Conservation (phyloP, 2,797 vertebrate genomes). For the Lagothrix lagotricha region DNA sequence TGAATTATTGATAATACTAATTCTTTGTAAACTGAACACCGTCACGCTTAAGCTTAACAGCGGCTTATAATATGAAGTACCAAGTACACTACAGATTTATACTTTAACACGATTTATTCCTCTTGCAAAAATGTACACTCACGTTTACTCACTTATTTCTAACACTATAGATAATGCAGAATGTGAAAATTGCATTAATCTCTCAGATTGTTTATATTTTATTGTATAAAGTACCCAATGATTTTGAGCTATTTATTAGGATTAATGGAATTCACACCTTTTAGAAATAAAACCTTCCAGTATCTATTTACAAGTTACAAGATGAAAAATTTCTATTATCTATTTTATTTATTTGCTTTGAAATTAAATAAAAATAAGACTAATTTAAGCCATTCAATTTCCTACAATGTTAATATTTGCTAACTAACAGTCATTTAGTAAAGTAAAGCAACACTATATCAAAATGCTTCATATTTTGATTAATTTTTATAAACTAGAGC, state of each 20-base stretch:
- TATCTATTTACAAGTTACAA: neutral
- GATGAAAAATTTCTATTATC: neutral
- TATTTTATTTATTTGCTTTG: neutral
- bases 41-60: neutral
- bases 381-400: neutral
- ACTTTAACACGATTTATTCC: neutral
- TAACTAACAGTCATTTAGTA: neutral
- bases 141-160: neutral
- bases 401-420: neutral
- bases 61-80: neutral
- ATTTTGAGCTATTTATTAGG: neutral
- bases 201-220: neutral
- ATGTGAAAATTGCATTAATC: neutral
- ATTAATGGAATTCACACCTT: neutral
- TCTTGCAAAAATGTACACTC: neutral
- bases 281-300: slow-evolving; percentile 4
- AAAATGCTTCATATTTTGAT: slow-evolving; percentile 10
- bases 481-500: neutral
- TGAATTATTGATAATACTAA: neutral
- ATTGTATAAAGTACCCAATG: neutral
- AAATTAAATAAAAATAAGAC: neutral
- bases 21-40: neutral
- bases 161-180: neutral
- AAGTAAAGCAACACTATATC: neutral
- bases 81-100: neutral